Percentiles rank a stretch among this genome's conserved stretches.
Conservation (phyloP, 2,888 invertebrate genomes). For the Theretra japonica region DNA sequence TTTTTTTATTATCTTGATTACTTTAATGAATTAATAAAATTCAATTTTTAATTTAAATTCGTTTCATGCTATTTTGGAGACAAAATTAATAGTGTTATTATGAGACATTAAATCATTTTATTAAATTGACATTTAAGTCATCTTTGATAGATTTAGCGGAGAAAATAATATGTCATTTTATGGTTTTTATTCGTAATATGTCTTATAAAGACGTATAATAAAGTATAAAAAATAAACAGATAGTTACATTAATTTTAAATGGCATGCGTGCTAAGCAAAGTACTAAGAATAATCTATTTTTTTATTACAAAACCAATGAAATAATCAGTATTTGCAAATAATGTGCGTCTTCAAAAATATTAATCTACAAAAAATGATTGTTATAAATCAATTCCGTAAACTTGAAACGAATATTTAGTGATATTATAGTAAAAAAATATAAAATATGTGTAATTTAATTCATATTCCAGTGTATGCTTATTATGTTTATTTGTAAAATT, state of each 20-base stretch:
- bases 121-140: background rate
- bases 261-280: too few species aligned
- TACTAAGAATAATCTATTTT: too few species aligned
- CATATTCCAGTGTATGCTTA: background rate
- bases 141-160: background rate
- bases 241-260: too few species aligned
- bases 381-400: too few species aligned
- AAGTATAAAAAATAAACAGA: background rate
- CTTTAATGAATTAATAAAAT: background rate
- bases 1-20: background rate
- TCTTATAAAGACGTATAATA: background rate
- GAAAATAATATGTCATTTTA: conserved; percentile 2
- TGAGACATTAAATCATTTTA: background rate
- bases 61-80: background rate
- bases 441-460: background rate
- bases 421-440: background rate
- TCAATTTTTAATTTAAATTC: background rate
- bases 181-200: background rate
- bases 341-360: too few species aligned
- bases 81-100: conserved; percentile 11
- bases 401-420: background rate
- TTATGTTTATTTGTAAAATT: conserved; percentile 29
- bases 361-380: too few species aligned
- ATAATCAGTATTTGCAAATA: too few species aligned
- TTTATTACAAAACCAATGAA: too few species aligned